phyloP scores from a whole-genome alignment of 2,888 invertebrate genomes.

The Thymelicus acteon region DNA sequence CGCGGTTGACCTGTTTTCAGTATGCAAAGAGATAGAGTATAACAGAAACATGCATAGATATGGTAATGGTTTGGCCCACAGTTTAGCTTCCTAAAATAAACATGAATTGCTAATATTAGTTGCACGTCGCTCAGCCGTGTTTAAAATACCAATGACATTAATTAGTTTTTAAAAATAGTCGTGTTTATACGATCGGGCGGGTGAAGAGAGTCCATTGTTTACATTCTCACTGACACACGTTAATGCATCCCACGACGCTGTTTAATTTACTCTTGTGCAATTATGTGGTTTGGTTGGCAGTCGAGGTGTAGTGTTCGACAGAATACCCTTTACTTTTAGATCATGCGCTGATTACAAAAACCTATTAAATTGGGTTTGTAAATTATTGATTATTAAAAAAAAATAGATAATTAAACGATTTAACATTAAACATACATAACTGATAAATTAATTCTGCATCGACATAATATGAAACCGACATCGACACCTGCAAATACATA shows the following conservation, averaged over 20 bases:
- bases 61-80: constrained; percentile 5
- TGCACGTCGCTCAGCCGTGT: constrained; percentile 3
- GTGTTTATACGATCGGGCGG: constrained; percentile 19
- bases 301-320: neutral
- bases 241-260: constrained; percentile 21
- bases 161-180: constrained; percentile 28
- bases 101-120: constrained; percentile 16
- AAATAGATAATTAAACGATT: no score
- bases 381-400: no score
- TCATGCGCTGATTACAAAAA: no score
- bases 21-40: neutral
- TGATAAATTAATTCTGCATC: no score
- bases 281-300: neutral
- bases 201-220: constrained; percentile 20
- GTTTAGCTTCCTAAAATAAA: constrained; percentile 12
- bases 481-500: no score
- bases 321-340: neutral
- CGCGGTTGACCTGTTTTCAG: constrained; percentile 2
- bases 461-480: no score
- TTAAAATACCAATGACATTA: constrained; percentile 23
- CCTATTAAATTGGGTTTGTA: no score
- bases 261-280: constrained; percentile 12
- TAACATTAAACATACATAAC: no score
- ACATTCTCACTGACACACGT: constrained; percentile 23
- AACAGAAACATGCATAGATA: neutral